Evolutionary conservation across 2,888 invertebrate species (phyloP), one percentile per base, ranked within the genome.

Genomic region (Cylindroiulus punctatus): DNA sequence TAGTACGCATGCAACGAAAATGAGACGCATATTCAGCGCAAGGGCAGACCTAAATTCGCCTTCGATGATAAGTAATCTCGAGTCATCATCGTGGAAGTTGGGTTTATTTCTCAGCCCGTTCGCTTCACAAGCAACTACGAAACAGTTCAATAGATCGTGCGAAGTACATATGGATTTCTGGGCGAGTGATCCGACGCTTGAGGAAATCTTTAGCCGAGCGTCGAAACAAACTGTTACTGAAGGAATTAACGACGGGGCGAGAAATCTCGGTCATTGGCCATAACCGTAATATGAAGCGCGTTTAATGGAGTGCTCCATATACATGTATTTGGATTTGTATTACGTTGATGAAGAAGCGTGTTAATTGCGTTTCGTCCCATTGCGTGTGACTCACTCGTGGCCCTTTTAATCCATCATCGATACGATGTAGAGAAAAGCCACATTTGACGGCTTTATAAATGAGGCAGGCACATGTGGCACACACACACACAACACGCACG

Each of bases 391-490:
- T 57, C 57, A 57, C 22, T 5, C 22, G 57, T 57, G 57, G 57
- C 57, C 57, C 57, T 57, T 57, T 57, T 57, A 57, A 57, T 57
- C 57, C 57, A 57, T 57, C 57, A 57, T 57, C 57, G 57, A 40
- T 40, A 40, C 40, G 40, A 40, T n/a, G n/a, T 40, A 40, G 40
- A 40, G 22, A 22, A 57, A 57, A 57, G 57, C 57, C 57, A 22
- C 57, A 22, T n/a, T 57, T 57, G 57, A 57, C 57, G 57, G 57
- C n/a, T 22, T 57, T 22, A n/a, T 57, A 57, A 57, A 57, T 57
- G 57, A n/a, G n/a, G n/a, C n/a, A 57, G 57, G 22, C 57, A 57
- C 57, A 57, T 57, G 57, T 57, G n/a, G 5, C 57, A 57, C 57
- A 52, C n/a, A n/a, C n/a, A n/a, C 40, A 40, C 40, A 8, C 8